Percentiles rank a stretch among this genome's conserved stretches.
These are phyloP conservation scores for Syritta pipiens DNA, from an alignment of 2,888 invertebrate genomes.

Conservation along the genomic window DNA sequence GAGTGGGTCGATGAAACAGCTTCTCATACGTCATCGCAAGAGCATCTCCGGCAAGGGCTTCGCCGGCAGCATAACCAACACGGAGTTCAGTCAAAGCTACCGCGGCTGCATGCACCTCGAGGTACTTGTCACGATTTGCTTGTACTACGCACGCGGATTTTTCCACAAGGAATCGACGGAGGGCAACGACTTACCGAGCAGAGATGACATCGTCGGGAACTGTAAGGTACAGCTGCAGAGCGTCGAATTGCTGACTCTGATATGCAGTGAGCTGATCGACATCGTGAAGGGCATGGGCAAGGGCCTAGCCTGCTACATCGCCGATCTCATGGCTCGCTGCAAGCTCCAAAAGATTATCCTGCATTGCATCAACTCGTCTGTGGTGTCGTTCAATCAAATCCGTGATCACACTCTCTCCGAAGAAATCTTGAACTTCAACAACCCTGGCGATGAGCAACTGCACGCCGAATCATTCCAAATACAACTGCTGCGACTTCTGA, in stretches of 20 bases:
- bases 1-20: slow-evolving; percentile 79
- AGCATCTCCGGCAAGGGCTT: slow-evolving; percentile 87
- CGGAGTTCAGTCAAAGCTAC: slow-evolving; percentile 85
- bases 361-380: slow-evolving; percentile 89
- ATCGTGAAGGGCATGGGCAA: slow-evolving; percentile 88
- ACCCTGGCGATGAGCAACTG: slow-evolving; percentile 83
- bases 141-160: slow-evolving; percentile 90
- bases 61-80: slow-evolving; percentile 82
- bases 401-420: slow-evolving; percentile 83
- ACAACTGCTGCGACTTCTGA: slow-evolving; percentile 84
- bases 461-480: slow-evolving; percentile 86
- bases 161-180: slow-evolving; percentile 76
- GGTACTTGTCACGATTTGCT: slow-evolving; percentile 86
- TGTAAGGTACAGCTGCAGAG: slow-evolving; percentile 88
- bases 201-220: slow-evolving; percentile 87
- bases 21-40: slow-evolving; percentile 85
- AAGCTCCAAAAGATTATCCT: slow-evolving; percentile 91
- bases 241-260: slow-evolving; percentile 85
- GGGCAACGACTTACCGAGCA: slow-evolving; percentile 81
- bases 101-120: slow-evolving; percentile 90
- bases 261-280: slow-evolving; percentile 86
- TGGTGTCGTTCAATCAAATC: slow-evolving; percentile 78
- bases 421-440: slow-evolving; percentile 87
- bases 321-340: slow-evolving; percentile 86
- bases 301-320: slow-evolving; percentile 87